Percentiles rank a stretch among this genome's conserved stretches.
Conservation (phyloP, 2,797 vertebrate genomes). For the Anguilla obscura region DNA sequence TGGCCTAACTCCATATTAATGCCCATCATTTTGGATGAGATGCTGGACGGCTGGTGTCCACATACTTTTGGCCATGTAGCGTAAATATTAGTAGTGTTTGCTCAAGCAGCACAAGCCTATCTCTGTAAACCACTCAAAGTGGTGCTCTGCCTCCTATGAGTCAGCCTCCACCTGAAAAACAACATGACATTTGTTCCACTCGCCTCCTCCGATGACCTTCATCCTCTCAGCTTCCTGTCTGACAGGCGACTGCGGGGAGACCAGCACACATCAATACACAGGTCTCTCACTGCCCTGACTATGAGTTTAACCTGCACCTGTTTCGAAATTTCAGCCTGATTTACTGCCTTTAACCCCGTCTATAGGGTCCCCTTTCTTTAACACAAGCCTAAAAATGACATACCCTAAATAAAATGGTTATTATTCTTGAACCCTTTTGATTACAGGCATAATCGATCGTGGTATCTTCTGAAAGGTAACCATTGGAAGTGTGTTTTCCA, state of each 20-base stretch:
- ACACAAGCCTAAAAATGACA: too few species aligned
- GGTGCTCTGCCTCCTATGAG: background rate
- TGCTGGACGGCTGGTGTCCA: too few species aligned
- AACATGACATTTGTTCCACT: slow-evolving; percentile 22
- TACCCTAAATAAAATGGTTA: too few species aligned
- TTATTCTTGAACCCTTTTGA: too few species aligned
- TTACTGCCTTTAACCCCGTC: background rate
- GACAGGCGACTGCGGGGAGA: slow-evolving; percentile 12
- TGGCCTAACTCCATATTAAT: too few species aligned
- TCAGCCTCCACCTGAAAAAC: slow-evolving; percentile 30
- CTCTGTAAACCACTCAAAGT: background rate
- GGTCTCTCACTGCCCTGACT: slow-evolving; percentile 15
- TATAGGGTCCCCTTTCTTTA: too few species aligned
- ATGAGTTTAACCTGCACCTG: background rate
- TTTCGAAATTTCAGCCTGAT: background rate
- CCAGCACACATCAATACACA: background rate
- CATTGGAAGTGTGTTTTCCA: too few species aligned
- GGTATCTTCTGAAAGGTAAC: too few species aligned
- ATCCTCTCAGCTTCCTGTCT: slow-evolving; percentile 26
- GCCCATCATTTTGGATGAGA: too few species aligned
- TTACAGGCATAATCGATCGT: too few species aligned
- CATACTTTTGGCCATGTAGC: too few species aligned
- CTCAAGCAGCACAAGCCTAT: slow-evolving; percentile 8
- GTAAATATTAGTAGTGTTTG: background rate
- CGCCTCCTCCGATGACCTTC: slow-evolving; percentile 16